phyloP scores from a whole-genome alignment of 2,113 vertebrate species.

The Alectura lathami region DNA sequence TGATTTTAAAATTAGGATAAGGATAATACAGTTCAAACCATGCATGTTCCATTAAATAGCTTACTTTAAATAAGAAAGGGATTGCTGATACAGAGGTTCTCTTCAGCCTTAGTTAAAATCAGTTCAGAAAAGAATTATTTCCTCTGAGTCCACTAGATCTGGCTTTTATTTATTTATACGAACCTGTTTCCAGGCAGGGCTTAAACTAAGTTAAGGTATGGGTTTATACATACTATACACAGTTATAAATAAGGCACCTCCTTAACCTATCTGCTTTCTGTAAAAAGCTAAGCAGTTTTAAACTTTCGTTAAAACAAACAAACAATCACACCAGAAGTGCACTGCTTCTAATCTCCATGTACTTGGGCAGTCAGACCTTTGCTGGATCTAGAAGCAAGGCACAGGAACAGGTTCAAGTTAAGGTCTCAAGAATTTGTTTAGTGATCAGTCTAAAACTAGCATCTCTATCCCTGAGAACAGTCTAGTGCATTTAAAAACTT shows the following conservation, averaged over 20 bases:
- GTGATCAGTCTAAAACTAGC: background rate
- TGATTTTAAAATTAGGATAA: background rate
- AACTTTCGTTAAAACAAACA: background rate
- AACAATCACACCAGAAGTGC: too few relatives aligned
- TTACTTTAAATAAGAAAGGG: background rate
- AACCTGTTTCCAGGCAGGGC: background rate
- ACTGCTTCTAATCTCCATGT: background rate
- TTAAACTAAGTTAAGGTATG: conserved; percentile 20
- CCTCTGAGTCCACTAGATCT: conserved; percentile 2
- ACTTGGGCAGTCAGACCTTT: background rate
- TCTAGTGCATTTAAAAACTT: background rate
- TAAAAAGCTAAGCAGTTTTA: background rate
- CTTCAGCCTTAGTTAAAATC: background rate
- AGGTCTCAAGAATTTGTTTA: background rate
- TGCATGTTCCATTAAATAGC: background rate
- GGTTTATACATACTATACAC: background rate
- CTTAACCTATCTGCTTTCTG: conserved; percentile 2
- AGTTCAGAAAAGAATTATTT: conserved; percentile 16
- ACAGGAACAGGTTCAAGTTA: background rate
- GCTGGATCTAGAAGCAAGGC: background rate
- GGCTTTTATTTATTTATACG: conserved; percentile 31
- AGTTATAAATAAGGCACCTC: background rate
- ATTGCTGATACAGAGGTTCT: background rate
- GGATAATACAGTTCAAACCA: background rate
- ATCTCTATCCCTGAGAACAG: background rate